These are phyloP conservation scores for Bimastos eiseni DNA, from an alignment of 2,888 invertebrate species.

Conservation along the genomic window DNA sequence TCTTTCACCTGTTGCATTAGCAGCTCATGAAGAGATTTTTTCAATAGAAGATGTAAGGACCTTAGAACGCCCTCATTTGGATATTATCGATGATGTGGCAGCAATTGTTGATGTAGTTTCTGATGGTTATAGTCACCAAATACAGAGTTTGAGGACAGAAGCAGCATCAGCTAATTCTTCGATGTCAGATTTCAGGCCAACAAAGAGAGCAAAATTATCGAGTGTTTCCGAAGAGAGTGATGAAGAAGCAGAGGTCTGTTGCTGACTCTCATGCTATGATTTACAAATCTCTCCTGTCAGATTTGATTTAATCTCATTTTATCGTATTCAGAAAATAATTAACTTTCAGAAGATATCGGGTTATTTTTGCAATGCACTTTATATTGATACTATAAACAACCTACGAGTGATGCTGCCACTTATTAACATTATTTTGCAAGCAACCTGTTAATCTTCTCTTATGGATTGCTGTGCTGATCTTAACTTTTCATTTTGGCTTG, in stretches of 20 bases:
- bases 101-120: background rate
- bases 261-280: background rate
- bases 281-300: background rate
- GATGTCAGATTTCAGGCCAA: background rate
- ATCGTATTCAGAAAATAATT: background rate
- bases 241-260: background rate
- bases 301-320: background rate
- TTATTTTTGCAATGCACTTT: background rate
- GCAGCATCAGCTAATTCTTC: background rate
- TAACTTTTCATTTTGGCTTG: background rate
- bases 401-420: background rate
- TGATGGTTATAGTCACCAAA: background rate
- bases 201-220: background rate
- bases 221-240: background rate
- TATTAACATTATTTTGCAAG: background rate
- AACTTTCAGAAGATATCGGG: background rate
- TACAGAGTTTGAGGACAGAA: background rate
- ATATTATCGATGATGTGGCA: constrained; percentile 13
- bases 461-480: background rate
- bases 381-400: background rate
- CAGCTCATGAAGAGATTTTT: background rate
- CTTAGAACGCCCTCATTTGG: background rate
- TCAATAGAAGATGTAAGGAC: constrained; percentile 2
- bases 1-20: background rate
- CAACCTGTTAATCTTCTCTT: background rate